These are phyloP conservation scores for Melipona beecheii DNA, from an alignment of 2,888 invertebrate genomes.

Conservation along the genomic window DNA sequence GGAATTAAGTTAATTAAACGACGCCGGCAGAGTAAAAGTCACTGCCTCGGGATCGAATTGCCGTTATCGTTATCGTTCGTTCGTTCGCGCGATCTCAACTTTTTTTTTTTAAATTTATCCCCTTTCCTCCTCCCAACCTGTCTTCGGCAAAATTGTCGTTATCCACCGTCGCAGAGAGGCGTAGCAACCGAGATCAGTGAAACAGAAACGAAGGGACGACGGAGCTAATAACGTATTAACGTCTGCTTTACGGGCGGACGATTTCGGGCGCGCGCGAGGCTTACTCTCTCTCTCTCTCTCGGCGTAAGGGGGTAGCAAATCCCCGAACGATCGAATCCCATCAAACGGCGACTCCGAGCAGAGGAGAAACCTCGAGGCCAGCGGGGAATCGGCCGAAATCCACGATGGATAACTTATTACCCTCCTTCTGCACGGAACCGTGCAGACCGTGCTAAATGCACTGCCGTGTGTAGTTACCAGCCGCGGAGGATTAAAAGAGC, in stretches of 20 bases:
- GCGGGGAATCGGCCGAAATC: conserved; percentile 40
- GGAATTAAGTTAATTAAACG: conserved; percentile 58
- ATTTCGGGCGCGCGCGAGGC: conserved; percentile 21
- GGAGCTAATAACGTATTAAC: conserved; percentile 55
- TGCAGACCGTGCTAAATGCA: conserved; percentile 25
- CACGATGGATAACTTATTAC: conserved; percentile 51
- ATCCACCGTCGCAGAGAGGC: not conserved
- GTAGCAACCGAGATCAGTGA: not conserved
- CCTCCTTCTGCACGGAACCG: not conserved
- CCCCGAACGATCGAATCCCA: conserved; percentile 57
- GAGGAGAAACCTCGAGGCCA: conserved; percentile 16
- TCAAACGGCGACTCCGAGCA: conserved; percentile 44
- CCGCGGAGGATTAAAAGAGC: conserved; percentile 46
- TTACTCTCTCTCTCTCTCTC: too few species aligned
- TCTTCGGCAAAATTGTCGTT: not conserved
- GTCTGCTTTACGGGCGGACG: conserved; percentile 46
- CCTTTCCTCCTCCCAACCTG: not conserved
- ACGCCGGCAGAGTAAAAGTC: conserved; percentile 18
- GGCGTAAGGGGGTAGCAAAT: conserved; percentile 29
- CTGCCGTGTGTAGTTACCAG: conserved; percentile 23
- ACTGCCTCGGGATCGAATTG: not conserved
- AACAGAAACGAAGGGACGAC: not conserved
- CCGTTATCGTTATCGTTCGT: conserved; percentile 3
- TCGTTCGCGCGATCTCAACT: not conserved
- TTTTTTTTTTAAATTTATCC: not conserved